Base-by-base conservation (phyloP, 2,113 vertebrate species). In the Perccottus glenii region DNA sequence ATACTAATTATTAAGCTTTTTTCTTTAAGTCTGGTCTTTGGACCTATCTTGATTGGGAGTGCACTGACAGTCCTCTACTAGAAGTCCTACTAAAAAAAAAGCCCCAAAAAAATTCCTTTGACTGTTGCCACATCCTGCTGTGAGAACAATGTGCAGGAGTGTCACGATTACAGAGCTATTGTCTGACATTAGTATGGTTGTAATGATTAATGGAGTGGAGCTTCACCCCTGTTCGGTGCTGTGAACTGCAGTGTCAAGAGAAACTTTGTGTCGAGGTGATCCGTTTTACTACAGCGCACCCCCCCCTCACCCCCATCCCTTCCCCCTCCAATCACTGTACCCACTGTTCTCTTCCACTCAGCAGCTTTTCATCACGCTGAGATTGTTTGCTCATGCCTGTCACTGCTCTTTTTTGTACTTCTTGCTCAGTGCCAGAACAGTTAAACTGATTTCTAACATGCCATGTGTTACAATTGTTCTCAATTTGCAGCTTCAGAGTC, bases 301-400 rank as follows among this genome's bases (percentile, higher is more conserved):
- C 67, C 59, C 53, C 43, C 53, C 12, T 9, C 45, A 51, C 15
- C 8, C 4, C 9, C 49, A n/a, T 10, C 4, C 9, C 11, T 33
- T 33, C 64, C 51, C 72, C 49, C 69, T 42, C 69, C 70, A 75
- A 73, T 82, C 73, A 73, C 50, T 50, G 67, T 51, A 73, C 78
- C 75, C 83, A 67, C 65, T 71, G 81, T 87, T 85, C 83, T 84
- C 79, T 67, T 82, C 80, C 72, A 78, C 81, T 84, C 70, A 75
- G 74, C 81, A 63, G 81, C 88, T 90, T 55, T 89, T 87, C 81
- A 90, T 88, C 81, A 84, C 48, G 72, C 81, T 81, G 76, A 56
- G 84, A 85, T 78, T 84, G 85, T 90, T 87, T 82, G 83, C 76
- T 79, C 80, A 43, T 70, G 73, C 70, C 33, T 81, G 75, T 84